Base-by-base conservation (phyloP, 1,140 invertebrate species). In the Neoseiulus cucumeris region DNA sequence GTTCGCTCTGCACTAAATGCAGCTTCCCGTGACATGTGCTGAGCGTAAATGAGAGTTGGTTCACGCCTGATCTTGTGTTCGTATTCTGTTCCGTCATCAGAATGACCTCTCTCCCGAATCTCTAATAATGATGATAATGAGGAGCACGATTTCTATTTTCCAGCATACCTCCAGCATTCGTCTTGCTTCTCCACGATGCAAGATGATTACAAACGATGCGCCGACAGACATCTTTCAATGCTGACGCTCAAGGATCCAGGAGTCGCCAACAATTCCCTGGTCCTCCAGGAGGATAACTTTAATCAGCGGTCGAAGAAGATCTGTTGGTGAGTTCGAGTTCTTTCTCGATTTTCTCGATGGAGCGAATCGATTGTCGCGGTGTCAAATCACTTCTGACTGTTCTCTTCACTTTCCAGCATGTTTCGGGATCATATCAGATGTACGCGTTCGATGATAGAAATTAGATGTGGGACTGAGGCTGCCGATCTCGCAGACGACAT, bases 281-380 rank as follows among this genome's bases (percentile, higher is more conserved):
- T 29, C 14, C 14, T 59, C 4, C 25, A 12, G 6, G 51, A 59
- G 14, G 51, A 59, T 25, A 59, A 59, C 22, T 59, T 59, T 20
- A 59, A 59, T 25, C 51, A 59, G 9, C 51, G 51, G 33, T 20
- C 51, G 17, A 59, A 59, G 22, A 59, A 59, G 22, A 59, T 59
- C 22, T 59, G 51, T 59, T 59, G 51, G 51, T 59, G 22, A n/a
- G 51, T 25, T 17, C 20, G 5, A 47, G 14, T 44, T 44, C n/a
- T 44, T 44, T 44, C 42, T n/a, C n/a, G n/a, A n/a, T n/a, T n/a
- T n/a, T n/a, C n/a, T n/a, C 12, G 42, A 44, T n/a, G n/a, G 42
- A 44, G 12, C n/a, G n/a, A 44, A 44, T 44, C 42, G n/a, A 44
- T 12, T 44, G 42, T n/a, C 42, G n/a, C 12, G n/a, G 12, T 44